A percentile compares a stretch with the other conserved stretches of the same genome.
These are phyloP conservation scores for Drosophila kuntzei DNA, from an alignment of 2,888 invertebrate species.

Conservation along the genomic window DNA sequence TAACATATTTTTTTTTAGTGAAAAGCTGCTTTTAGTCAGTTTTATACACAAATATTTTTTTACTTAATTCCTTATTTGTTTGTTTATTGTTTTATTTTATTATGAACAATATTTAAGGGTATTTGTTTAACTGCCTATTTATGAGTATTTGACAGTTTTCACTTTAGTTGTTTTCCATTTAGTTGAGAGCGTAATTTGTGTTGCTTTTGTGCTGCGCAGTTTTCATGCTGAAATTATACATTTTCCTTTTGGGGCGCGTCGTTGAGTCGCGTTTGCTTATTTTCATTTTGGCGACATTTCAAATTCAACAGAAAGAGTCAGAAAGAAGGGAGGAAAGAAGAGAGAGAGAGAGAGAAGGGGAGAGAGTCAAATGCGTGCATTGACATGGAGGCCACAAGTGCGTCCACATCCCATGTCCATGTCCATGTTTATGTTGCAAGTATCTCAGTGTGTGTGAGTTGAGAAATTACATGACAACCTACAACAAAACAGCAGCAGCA, in stretches of 20 bases:
- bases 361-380: constrained; percentile 70
- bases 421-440: constrained; percentile 10
- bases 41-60: too few species aligned
- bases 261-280: constrained; percentile 34
- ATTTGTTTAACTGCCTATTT: not conserved
- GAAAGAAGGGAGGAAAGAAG: constrained; percentile 11
- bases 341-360: constrained; percentile 6
- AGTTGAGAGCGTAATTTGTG: constrained; percentile 48
- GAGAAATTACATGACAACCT: constrained; percentile 58
- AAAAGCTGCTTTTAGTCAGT: not conserved
- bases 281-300: constrained; percentile 74
- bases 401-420: constrained; percentile 40
- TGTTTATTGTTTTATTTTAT: not conserved
- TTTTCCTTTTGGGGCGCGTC: constrained; percentile 25
- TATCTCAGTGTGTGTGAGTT: constrained; percentile 33
- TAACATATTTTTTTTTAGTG: too few species aligned
- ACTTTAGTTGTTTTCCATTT: constrained; percentile 41
- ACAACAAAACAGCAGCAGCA: constrained; percentile 39
- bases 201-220: constrained; percentile 33
- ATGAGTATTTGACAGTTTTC: not conserved
- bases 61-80: not conserved
- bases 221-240: constrained; percentile 48
- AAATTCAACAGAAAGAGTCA: constrained; percentile 49
- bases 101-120: constrained; percentile 11
- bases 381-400: constrained; percentile 75